Base-by-base conservation (phyloP, 1,140 invertebrate species). In the Phymastichus coffea region DNA sequence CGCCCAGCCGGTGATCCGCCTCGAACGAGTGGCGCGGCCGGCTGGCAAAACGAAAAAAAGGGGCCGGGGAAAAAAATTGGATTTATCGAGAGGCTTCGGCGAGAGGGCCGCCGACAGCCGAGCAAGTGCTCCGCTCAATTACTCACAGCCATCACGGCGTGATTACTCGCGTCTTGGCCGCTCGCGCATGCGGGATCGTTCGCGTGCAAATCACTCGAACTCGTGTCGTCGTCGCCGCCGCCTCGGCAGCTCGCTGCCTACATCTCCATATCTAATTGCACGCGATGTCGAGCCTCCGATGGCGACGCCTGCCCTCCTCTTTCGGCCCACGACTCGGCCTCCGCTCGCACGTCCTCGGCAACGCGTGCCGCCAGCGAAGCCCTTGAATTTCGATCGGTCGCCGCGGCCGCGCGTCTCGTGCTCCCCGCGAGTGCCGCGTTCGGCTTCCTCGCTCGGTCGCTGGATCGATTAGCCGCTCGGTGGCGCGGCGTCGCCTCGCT, bases 121-220 rank as follows among this genome's bases (percentile, higher is more conserved):
- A 41, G 51, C 52, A 30, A 54, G 41, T 19, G 20, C 59, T 66
- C 62, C 65, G 72, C 76, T 77, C 72, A 77, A 76, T 76, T 74
- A 75, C 69, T 60, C 63, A 58, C 64, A 67, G 63, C 70, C 72
- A 77, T 77, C 67, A 70, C 70, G 67, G 68, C 48, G 53, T 66
- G 71, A 75, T 76, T 77, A 75, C 70, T 69, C 57, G 63, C n/a
- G n/a, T n/a, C n/a, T n/a, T n/a, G 53, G 53, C 67, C 57, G 55
- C 40, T n/a, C n/a, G n/a, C 67, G 69, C 65, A 66, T 67, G 63
- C 63, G 70, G 73, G 71, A 77, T 78, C 73, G 70, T 75, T 76
- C 71, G 71, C 70, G 63, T 69, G 75, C 76, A 76, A 76, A 78
- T 78, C 75, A 76, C 66, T 57, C 66, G 73, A 68, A n/a, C n/a